Conservation (phyloP, 2,113 vertebrate genomes). For the Beaufortia kweichowensis region DNA sequence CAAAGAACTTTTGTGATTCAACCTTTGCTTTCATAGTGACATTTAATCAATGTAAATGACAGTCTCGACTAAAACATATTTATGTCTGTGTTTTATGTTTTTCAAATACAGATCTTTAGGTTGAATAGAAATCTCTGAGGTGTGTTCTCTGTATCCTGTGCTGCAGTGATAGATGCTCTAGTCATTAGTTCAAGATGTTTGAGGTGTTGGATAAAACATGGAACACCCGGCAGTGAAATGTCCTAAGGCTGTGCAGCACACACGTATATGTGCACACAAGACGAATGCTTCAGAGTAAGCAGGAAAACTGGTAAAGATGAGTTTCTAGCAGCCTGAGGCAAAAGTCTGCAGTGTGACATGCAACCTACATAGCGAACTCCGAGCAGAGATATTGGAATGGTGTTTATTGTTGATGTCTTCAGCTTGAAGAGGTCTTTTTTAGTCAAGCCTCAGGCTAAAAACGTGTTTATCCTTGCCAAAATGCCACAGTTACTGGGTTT, state of each 20-base stretch:
- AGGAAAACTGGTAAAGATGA: constrained; percentile 25
- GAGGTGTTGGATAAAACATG: neutral
- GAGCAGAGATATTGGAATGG: constrained; percentile 7
- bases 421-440: constrained; percentile 36
- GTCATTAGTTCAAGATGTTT: constrained; percentile 18
- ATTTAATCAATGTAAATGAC: no score
- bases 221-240: constrained; percentile 21
- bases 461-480: constrained; percentile 34
- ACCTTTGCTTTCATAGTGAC: no score
- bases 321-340: constrained; percentile 25
- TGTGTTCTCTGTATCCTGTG: neutral
- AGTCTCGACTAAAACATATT: no score
- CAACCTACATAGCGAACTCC: constrained; percentile 3
- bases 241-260: constrained; percentile 21
- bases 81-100: neutral
- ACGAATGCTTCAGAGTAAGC: constrained; percentile 24
- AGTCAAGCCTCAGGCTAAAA: constrained; percentile 12
- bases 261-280: neutral
- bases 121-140: neutral
- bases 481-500: constrained; percentile 11
- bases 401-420: constrained; percentile 24
- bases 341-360: constrained; percentile 19
- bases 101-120: neutral
- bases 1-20: no score
- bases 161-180: neutral